Conservation (phyloP, 2,797 vertebrate genomes). For the Phataginus tetradactyla region DNA sequence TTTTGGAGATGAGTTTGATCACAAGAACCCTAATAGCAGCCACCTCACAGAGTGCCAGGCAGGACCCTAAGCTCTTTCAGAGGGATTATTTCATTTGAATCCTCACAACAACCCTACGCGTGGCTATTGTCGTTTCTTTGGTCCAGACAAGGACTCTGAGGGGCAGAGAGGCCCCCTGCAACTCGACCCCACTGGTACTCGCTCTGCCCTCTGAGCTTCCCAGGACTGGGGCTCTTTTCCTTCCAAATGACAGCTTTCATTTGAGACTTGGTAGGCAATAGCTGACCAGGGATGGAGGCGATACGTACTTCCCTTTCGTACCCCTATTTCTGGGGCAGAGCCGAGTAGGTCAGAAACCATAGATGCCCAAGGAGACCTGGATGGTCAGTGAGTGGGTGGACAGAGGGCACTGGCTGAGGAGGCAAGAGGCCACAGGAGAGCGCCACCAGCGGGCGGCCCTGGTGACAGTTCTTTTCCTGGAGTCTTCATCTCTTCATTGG, state of each 20-base stretch:
- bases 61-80: not conserved
- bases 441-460: rapidly evolving
- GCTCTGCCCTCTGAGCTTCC: not conserved
- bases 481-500: not conserved
- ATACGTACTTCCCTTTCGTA: not conserved
- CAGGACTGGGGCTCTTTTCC: not conserved
- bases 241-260: not conserved
- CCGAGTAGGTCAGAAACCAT: not conserved
- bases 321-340: too few species aligned
- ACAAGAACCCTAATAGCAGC: not conserved
- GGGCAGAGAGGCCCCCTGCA: not conserved
- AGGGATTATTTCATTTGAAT: not conserved
- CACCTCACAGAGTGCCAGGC: not conserved
- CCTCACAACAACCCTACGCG: not conserved
- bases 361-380: not conserved
- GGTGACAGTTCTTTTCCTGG: not conserved
- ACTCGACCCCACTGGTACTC: not conserved
- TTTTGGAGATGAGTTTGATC: not conserved
- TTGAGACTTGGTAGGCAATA: not conserved
- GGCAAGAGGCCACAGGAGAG: not conserved
- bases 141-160: not conserved
- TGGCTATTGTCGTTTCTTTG: not conserved
- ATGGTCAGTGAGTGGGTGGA: not conserved
- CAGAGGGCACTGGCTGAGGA: not conserved
- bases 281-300: not conserved